Evolutionary conservation across 2,113 vertebrate genomes (phyloP).

Genomic region (Hippolais icterina): DNA sequence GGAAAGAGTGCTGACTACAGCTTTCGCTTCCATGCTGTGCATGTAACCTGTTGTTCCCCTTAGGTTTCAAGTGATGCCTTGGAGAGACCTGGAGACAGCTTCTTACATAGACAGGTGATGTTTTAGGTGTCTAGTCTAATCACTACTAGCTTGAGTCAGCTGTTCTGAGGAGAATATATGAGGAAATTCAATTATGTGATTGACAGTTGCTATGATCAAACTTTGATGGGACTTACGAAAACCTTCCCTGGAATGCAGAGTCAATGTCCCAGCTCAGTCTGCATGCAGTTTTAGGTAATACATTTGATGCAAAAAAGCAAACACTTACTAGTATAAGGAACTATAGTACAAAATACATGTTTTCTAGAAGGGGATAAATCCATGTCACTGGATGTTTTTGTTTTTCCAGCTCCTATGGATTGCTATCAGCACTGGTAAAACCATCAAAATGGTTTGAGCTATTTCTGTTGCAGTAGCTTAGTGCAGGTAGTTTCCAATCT

Average conservation of each 20-base stretch:
- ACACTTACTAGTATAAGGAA: not conserved
- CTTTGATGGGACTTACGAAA: not conserved
- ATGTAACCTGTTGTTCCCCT: not conserved
- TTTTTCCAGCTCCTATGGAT: not conserved
- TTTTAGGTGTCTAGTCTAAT: not conserved
- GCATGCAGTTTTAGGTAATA: not conserved
- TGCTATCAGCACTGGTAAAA: not conserved
- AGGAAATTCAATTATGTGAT: not conserved
- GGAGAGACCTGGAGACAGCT: not conserved
- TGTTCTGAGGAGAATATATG: not conserved
- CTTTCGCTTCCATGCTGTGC: fast-evolving
- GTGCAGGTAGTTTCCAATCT: not conserved
- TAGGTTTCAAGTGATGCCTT: not conserved
- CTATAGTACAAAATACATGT: not conserved
- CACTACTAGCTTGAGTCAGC: not conserved
- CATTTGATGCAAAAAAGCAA: not conserved
- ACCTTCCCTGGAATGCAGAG: not conserved
- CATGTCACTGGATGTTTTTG: not conserved
- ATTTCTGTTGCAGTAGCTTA: not conserved
- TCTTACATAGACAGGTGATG: not conserved
- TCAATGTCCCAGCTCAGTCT: not conserved
- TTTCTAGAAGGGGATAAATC: not conserved
- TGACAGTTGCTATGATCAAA: not conserved
- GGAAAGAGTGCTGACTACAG: not conserved
- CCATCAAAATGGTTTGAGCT: not conserved